These are phyloP conservation scores for Neodontobutis hainanensis DNA, from an alignment of 2,113 vertebrate genomes.

Conservation along the genomic window DNA sequence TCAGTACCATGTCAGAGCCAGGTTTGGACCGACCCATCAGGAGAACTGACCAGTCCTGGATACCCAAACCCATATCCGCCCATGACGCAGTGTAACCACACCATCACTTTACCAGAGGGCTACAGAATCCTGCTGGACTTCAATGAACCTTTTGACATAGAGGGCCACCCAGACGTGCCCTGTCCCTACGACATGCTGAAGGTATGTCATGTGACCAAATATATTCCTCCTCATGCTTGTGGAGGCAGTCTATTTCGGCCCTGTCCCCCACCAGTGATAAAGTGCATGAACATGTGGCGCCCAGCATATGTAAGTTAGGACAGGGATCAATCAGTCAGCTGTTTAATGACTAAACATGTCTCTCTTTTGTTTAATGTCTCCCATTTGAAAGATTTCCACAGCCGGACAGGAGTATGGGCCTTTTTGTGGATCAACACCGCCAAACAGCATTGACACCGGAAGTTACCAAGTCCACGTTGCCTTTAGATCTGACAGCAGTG, in stretches of 20 bases:
- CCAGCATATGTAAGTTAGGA: constrained; percentile 49
- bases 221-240: constrained; percentile 77
- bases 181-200: constrained; percentile 83
- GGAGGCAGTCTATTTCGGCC: constrained; percentile 42
- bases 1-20: constrained; percentile 78
- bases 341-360: constrained; percentile 31
- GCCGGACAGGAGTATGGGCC: constrained; percentile 73
- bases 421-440: constrained; percentile 78
- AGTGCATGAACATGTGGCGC: constrained; percentile 33
- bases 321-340: constrained; percentile 27
- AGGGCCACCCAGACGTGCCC: constrained; percentile 70
- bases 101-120: constrained; percentile 77
- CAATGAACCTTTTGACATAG: constrained; percentile 80
- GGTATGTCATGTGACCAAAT: constrained; percentile 74
- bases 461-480: constrained; percentile 72
- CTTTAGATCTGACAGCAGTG: constrained; percentile 77
- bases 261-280: constrained; percentile 51
- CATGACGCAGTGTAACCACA: constrained; percentile 79
- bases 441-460: constrained; percentile 76
- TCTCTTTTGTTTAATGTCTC: constrained; percentile 21
- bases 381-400: constrained; percentile 75
- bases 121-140: constrained; percentile 81
- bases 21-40: constrained; percentile 70
- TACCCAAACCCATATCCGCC: constrained; percentile 78
- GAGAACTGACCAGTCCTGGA: constrained; percentile 79